A percentile compares a stretch with the other conserved stretches of the same genome.
Evolutionary conservation across 2,888 invertebrate genomes (phyloP).

Genomic region (Lasioglossum pauxillum): DNA sequence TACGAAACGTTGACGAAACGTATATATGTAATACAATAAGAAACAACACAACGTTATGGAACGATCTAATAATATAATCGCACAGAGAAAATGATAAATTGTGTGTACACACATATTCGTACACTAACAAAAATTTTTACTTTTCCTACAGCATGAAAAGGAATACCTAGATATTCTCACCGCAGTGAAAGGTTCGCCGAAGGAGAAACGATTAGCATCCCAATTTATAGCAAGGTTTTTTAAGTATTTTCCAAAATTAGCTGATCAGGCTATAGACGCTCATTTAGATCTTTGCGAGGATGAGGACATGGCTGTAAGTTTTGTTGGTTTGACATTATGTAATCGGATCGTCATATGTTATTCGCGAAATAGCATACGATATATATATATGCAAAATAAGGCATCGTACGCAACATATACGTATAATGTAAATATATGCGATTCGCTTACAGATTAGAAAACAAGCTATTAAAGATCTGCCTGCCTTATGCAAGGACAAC

Average conservation of each 20-base stretch:
- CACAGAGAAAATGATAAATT: background rate
- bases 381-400: background rate
- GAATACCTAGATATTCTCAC: slow-evolving; percentile 95
- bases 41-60: background rate
- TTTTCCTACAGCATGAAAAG: slow-evolving; percentile 90
- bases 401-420: background rate
- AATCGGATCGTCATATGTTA: background rate
- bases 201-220: slow-evolving; percentile 96
- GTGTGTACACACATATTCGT: background rate
- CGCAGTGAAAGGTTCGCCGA: slow-evolving; percentile 94
- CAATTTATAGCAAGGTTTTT: slow-evolving; percentile 98
- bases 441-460: slow-evolving; percentile 91
- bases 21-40: background rate
- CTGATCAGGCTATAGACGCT: slow-evolving; percentile 95
- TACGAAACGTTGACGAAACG: too few relatives aligned
- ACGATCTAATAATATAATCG: slow-evolving; percentile 16
- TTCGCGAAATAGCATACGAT: background rate
- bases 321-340: background rate
- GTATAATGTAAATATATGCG: background rate
- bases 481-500: slow-evolving; percentile 93
- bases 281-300: slow-evolving; percentile 98
- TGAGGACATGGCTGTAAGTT: slow-evolving; percentile 94
- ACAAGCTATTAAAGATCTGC: slow-evolving; percentile 96
- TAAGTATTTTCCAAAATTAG: slow-evolving; percentile 93
- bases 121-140: slow-evolving; percentile 5